phyloP scores from a whole-genome alignment of 1,140 invertebrate species.

The Pemphigus obesinymphae region DNA sequence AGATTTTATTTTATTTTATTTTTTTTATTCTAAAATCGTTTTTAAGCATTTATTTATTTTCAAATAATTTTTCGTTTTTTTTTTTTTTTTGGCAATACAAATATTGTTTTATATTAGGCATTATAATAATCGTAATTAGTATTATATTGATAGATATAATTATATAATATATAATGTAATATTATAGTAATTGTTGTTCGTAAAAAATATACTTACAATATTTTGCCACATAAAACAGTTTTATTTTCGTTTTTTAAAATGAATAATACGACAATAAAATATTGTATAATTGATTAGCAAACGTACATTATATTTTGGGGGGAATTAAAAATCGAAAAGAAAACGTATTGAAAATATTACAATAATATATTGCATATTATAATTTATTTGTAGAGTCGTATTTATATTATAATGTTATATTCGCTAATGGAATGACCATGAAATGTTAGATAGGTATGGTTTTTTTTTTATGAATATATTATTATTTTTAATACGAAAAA shows the following conservation, averaged over 20 bases:
- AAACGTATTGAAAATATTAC: background rate
- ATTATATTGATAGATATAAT: no score
- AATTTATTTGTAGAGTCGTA: background rate
- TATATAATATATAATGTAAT: background rate
- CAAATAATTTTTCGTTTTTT: no score
- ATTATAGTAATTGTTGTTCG: background rate
- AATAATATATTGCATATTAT: background rate
- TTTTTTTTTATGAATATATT: background rate
- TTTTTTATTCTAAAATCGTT: no score
- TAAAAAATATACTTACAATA: background rate
- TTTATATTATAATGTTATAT: background rate
- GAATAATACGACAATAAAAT: background rate
- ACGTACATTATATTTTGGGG: no score
- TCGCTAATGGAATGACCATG: background rate
- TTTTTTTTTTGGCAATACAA: no score
- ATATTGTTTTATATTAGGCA: no score
- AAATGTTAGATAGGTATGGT: background rate
- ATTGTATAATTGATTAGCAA: background rate
- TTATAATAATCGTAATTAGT: no score
- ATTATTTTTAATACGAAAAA: background rate
- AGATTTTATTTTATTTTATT: no score
- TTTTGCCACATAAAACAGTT: background rate
- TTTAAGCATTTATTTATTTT: no score
- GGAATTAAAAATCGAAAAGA: background rate
- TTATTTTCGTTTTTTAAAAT: background rate